These are phyloP conservation scores for Urosaurus nigricauda DNA, from an alignment of 2,797 vertebrate genomes.

Conservation along the genomic window DNA sequence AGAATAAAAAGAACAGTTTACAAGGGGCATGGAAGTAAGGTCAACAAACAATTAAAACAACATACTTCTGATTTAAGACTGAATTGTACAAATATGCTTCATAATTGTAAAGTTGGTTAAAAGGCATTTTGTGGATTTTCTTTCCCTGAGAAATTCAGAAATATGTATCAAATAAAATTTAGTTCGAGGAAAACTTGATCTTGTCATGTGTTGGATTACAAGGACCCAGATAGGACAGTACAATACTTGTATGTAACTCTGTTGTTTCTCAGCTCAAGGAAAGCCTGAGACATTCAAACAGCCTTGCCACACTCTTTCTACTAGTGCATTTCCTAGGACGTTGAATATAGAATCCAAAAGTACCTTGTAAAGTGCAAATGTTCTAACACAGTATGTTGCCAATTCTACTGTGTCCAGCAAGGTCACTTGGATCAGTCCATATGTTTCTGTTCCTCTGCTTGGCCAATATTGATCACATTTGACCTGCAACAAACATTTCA, in stretches of 20 bases:
- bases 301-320: background rate
- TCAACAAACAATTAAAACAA: background rate
- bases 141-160: background rate
- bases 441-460: constrained; percentile 95
- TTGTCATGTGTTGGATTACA: background rate
- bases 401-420: constrained; percentile 96
- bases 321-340: background rate
- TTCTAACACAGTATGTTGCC: constrained; percentile 96
- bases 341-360: constrained; percentile 7
- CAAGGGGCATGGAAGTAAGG: background rate
- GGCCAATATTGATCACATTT: constrained; percentile 99
- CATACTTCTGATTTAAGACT: background rate
- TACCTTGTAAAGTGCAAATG: constrained; percentile 99
- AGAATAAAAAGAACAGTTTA: background rate
- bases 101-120: constrained; percentile 4
- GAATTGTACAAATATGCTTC: background rate
- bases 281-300: background rate
- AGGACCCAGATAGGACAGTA: background rate
- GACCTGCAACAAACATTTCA: constrained; percentile 82
- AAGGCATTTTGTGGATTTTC: background rate
- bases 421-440: constrained; percentile 95
- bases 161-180: background rate
- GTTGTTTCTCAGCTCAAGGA: constrained; percentile 46
- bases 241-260: constrained; percentile 21
- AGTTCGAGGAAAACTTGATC: background rate